These are phyloP conservation scores for Sigmodon hispidus DNA, from an alignment of 2,113 vertebrate genomes.

Conservation along the genomic window DNA sequence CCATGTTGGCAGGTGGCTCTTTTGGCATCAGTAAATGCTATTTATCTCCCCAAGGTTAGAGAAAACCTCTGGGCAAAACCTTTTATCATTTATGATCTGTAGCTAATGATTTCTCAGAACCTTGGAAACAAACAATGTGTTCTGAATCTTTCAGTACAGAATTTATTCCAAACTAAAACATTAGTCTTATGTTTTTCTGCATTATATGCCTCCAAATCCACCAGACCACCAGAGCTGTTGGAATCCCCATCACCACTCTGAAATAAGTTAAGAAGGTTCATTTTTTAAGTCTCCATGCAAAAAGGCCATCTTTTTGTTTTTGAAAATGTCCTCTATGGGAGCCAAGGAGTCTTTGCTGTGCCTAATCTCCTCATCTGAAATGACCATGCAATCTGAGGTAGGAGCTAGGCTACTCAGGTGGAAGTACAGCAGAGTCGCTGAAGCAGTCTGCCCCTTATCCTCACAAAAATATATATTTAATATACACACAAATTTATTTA, in stretches of 20 bases:
- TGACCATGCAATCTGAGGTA: not conserved
- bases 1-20: not conserved
- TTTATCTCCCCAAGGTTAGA: not conserved
- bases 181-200: too few species aligned
- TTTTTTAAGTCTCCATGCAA: not conserved
- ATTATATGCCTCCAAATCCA: not conserved
- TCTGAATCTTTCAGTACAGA: not conserved
- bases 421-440: not conserved
- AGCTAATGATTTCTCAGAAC: not conserved
- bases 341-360: not conserved
- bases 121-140: not conserved
- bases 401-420: not conserved
- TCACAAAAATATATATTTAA: not conserved
- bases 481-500: not conserved
- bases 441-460: not conserved
- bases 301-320: not conserved
- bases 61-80: not conserved
- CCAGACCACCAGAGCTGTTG: not conserved
- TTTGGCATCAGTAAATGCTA: not conserved
- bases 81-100: not conserved
- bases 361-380: not conserved
- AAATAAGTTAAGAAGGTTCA: not conserved
- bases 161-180: not conserved
- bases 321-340: not conserved
- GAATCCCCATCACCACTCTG: not conserved